Evolutionary conservation across 2,888 invertebrate species (phyloP), one percentile per base, ranked within the genome.

Genomic region (Cephus rjabovi): DNA sequence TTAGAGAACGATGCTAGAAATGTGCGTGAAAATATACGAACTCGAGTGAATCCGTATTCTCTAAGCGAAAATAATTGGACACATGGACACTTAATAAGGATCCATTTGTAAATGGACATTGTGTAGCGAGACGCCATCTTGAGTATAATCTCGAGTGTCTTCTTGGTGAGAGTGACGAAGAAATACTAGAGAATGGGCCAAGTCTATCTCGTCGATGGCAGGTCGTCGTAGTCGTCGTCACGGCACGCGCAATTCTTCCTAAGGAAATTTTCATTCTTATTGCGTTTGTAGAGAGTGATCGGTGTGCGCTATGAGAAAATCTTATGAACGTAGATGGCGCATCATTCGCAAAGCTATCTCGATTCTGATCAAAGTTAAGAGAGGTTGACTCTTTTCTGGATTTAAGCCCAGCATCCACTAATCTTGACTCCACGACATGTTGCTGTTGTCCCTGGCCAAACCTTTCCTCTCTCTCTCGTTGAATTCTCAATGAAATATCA

Each of bases 61-160:
- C 82, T 84, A 83, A 81, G 84, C 81, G 83, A 82, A 83, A 83
- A 78, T 81, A 56, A 23, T 1, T 40, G 40, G 56, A 23, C 23
- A 15, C 56, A 56, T 23, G 15, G 23, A 23, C 56, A 23, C 23
- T 56, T 56, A 56, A 56, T 30, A 9, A 34, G 71, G 71, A 33
- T 71, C 34, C 34, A 33, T 71, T 71, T 33, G 71, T 1, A 11
- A 30, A 71, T 30, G 71, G 71, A 34, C 71, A 12, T 71, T 71
- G 34, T 30, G 71, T 31, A 34, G 23, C 23, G 71, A 71, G 71
- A 33, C 30, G 4, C 23, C 56, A 23, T 23, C 56, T 56, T 56
- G 23, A 56, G 79, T 77, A 76, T 76, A 69, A 76, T 76, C 71
- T 77, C 76, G 77, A 80, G 75, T 80, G 81, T 80, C 77, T 79